A percentile compares a stretch with the other conserved stretches of the same genome.
Conservation (phyloP, 2,888 invertebrate genomes). For the Bombylius major region DNA sequence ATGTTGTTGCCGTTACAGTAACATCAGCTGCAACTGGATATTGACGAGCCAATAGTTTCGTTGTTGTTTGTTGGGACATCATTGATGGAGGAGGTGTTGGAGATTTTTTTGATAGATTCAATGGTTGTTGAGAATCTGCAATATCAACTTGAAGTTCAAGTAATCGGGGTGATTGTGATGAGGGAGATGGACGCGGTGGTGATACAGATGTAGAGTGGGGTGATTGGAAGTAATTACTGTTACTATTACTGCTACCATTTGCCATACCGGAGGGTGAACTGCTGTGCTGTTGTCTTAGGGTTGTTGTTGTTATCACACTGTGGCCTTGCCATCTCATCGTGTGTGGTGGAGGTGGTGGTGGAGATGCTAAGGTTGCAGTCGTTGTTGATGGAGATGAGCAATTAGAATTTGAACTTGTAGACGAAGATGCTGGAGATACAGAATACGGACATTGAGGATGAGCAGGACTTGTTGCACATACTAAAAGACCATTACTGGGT, state of each 20-base stretch:
- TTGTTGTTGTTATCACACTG: slow-evolving; percentile 50
- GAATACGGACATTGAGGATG: slow-evolving; percentile 9
- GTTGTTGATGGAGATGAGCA: slow-evolving; percentile 32
- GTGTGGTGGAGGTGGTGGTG: slow-evolving; percentile 29
- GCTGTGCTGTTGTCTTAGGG: neutral
- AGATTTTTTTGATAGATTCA: slow-evolving; percentile 80
- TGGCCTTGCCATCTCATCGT: slow-evolving; percentile 35
- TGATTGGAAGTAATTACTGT: slow-evolving; percentile 36
- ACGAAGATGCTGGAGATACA: slow-evolving; percentile 24
- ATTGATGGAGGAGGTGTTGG: slow-evolving; percentile 56
- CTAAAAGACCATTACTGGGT: slow-evolving; percentile 16
- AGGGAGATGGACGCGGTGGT: slow-evolving; percentile 35
- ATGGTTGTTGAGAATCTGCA: slow-evolving; percentile 66
- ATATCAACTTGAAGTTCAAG: slow-evolving; percentile 73
- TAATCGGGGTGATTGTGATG: slow-evolving; percentile 39
- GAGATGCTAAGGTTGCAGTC: slow-evolving; percentile 22
- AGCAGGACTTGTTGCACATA: slow-evolving; percentile 13
- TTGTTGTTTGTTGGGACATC: neutral
- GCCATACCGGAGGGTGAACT: slow-evolving; percentile 28
- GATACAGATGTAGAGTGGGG: slow-evolving; percentile 38
- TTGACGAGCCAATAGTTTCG: slow-evolving; percentile 24
- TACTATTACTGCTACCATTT: slow-evolving; percentile 26
- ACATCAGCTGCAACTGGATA: slow-evolving; percentile 35
- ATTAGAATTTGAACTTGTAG: slow-evolving; percentile 21
- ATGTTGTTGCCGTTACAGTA: slow-evolving; percentile 30